Base-by-base conservation (phyloP, 2,888 invertebrate species). In the Atethmia centrago region DNA sequence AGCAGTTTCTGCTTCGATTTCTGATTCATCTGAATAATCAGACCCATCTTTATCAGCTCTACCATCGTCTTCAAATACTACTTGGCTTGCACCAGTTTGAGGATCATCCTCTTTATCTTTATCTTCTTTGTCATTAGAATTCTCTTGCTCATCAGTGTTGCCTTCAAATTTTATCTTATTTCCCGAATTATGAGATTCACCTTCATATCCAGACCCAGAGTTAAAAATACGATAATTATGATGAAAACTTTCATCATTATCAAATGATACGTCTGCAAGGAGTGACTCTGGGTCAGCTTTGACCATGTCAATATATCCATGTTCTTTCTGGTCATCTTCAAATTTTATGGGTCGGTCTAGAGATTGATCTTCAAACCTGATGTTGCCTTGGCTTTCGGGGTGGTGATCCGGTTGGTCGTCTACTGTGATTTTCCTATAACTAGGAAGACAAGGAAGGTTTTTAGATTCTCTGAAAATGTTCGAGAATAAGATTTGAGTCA, bases 101-200 rank as follows among this genome's bases (percentile, higher is more conserved):
- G n/a, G 7, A 25, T 69, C 58, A 47, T 42, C 8, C 1, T 58
- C 64, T 21, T 65, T 49, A 3, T 59, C 28, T 45, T 69, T 5
- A 31, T 0, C 31, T 12, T 77, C 51, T n/a, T 55, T 42, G 3
- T 74, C 36, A 53, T 71, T 31, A 55, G 36, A 14, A 19, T 63
- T n/a, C 0, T 70, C 59, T 49, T 21, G 28, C 10, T 76, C 40
- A 64, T 76, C 70, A 28, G 88, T 61, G 8, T 7, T 67, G 0
- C 42, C 87, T 79, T 91, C 85, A 74, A 90, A 91, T 77, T 83
- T 88, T 61, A 82, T 58, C 14, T 67, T 79, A 31, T 47, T 68
- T 45, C 31, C 19, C 7, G 62, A 42, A 45, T 42, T 1, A 16
- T 58, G 55, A 8, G 51, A 56, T 71, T 69, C 49, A 9, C 40